Evolutionary conservation across 2,113 vertebrate genomes (phyloP).

Genomic region (Tragelaphus buxtoni): DNA sequence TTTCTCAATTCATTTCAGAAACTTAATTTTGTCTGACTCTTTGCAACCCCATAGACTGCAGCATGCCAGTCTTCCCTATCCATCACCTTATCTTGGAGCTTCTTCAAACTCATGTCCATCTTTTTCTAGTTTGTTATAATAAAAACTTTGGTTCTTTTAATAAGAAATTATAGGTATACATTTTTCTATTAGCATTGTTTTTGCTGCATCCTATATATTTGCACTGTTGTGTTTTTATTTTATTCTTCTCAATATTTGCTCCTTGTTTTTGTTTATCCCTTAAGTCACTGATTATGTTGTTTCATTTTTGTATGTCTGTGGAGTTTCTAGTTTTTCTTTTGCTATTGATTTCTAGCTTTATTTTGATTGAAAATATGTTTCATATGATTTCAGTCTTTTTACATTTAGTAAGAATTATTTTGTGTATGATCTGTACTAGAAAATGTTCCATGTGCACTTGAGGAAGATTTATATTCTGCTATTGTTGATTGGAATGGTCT

Average conservation of each 20-base stretch:
- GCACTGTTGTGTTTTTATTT: background rate
- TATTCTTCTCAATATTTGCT: background rate
- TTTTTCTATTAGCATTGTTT: background rate
- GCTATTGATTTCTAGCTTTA: background rate
- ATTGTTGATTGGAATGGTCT: background rate
- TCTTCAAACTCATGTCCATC: too few relatives aligned
- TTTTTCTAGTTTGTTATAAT: too few relatives aligned
- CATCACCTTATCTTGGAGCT: too few relatives aligned
- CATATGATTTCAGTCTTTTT: background rate
- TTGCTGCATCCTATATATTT: background rate
- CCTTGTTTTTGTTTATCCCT: background rate
- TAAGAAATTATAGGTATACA: background rate
- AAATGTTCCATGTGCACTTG: background rate
- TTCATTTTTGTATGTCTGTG: background rate
- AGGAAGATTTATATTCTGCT: background rate
- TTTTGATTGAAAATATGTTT: background rate
- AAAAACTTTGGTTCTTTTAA: background rate
- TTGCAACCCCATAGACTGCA: too few relatives aligned
- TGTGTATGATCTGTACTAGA: background rate
- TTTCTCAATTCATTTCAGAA: too few relatives aligned
- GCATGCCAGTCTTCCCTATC: too few relatives aligned
- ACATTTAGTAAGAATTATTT: background rate
- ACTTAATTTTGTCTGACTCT: too few relatives aligned
- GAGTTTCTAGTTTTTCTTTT: background rate
- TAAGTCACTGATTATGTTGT: background rate